Evolutionary conservation across 1,140 invertebrate species (phyloP), one percentile per base, ranked within the genome.

Genomic region (Zaprionus gabonicus): DNA sequence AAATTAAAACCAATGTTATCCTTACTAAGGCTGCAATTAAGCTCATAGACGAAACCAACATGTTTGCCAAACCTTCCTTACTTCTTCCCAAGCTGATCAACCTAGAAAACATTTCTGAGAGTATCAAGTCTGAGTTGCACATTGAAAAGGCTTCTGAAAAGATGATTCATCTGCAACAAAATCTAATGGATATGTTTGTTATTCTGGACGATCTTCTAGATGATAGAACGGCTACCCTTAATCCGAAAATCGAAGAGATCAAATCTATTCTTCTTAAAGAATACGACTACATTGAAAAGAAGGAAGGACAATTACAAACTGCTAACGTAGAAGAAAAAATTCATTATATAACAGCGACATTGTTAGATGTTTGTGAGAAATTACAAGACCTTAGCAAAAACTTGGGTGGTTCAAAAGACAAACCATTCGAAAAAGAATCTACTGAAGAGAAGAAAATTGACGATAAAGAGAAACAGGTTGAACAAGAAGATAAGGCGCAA

Each of bases 181-280:
- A 71, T 41, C 41, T 92, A 6, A 91, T 92, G 82, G 78, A 92
- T 15, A 81, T 86, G n/a, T 86, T 91, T 27, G 69, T 83, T 23
- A 73, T 91, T 17, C 44, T 91, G 2, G 91, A 92, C 62, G 91
- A 92, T 31, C 36, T 90, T 1, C 20, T 75, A n/a, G 71, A 90
- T 12, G 79, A 90, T 7, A 80, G 69, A 13, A 76, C 69, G 13
- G 25, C 49, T 25, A 25, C 6, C 17, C 28, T 81, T 13, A 81
- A 69, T 12, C 62, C 71, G 0, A 34, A 46, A 13, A 83, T 83
- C 57, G 80, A 87, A 31, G 71, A 88, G 9, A 44, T 59, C 0
- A 86, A 86, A 80, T 4, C 62, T 3, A 28, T 69, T 56, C 68
- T 86, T 17, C 66, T 86, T 0, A 38, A 28, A 2, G 79, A 86